These are phyloP conservation scores for Ericerus pela DNA, from an alignment of 1,140 invertebrate species.

Conservation along the genomic window DNA sequence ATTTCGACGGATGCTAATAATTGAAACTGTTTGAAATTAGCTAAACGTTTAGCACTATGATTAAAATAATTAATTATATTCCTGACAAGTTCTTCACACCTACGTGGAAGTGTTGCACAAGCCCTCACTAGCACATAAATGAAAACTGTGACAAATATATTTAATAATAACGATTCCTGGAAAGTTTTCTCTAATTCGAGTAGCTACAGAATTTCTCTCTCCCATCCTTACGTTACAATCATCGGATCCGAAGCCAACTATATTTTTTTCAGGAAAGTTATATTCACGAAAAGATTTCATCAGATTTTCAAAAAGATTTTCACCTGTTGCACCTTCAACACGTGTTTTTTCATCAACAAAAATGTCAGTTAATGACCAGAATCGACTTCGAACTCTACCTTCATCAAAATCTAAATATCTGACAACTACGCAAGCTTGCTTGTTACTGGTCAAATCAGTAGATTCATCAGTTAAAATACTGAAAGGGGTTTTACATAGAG, in stretches of 20 bases:
- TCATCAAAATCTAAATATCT: constrained; percentile 24
- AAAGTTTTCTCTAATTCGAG: constrained; percentile 20
- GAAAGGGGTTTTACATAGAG: no score
- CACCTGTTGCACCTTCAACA: constrained; percentile 24
- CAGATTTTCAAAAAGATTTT: constrained; percentile 24
- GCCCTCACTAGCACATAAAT: constrained; percentile 28
- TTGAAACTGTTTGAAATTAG: constrained; percentile 13
- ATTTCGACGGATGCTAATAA: constrained; percentile 19
- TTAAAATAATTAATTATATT: background rate
- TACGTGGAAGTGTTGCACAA: constrained; percentile 26
- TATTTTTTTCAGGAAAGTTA: constrained; percentile 26
- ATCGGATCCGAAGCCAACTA: constrained; percentile 31
- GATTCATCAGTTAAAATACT: constrained; percentile 25
- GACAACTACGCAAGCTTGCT: constrained; percentile 21
- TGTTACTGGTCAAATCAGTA: constrained; percentile 21
- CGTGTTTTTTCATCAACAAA: constrained; percentile 14
- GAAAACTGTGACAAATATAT: constrained; percentile 31
- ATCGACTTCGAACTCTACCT: constrained; percentile 23
- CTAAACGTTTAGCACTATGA: background rate
- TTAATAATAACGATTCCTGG: constrained; percentile 28
- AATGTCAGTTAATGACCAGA: constrained; percentile 24
- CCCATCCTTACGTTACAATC: constrained; percentile 30
- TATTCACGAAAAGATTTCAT: constrained; percentile 23
- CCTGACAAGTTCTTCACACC: constrained; percentile 24
- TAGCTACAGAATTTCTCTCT: constrained; percentile 27